Base-by-base conservation (phyloP, 2,113 vertebrate genomes). In the Martes martes region DNA sequence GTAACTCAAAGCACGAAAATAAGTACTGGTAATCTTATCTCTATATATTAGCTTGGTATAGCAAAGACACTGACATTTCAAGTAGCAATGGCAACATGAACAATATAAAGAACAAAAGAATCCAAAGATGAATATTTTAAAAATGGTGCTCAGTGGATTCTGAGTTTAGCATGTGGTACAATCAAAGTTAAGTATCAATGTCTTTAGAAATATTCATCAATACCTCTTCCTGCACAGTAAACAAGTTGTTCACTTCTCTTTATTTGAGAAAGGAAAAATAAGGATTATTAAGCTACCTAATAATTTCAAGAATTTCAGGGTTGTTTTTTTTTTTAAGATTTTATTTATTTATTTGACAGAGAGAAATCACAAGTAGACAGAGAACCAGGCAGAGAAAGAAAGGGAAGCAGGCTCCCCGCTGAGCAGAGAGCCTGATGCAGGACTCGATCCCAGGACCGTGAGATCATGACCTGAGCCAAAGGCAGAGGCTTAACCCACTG, bases 251-350 rank as follows among this genome's bases (percentile, higher is more conserved):
- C 7, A 50, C 11, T 28, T 83, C 28, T 82, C 59, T 69, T 89
- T n/a, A 67, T 83, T 76, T 95, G 78, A 96, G 73, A 92, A 95
- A 82, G 45, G n/a, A 88, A 90, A 91, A 67, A 45, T 65, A 80
- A 67, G n/a, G 82, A 76, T 78, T 55, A 73, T 50, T 61, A 76
- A 88, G 52, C 9, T 61, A 91, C 16, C 55, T 28, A 87, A 21
- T 50, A 23, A 88, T 93, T 79, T 88, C 42, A 92, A 80, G 24
- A 45, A 74, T 74, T 89, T 5, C 4, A 69, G 57, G 15, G 13
- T 52, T n/a, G n/a, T 36, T 36, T 39, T 18, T 55, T 55, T 55
- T 52, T 16, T 6, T 1, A 52, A 55, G 52, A 55, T 55, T 55
- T 18, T 55, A 18, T 55, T 55, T 52, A 52, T 52, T 52, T 55